Percentiles rank a stretch among this genome's conserved stretches.
These are phyloP conservation scores for Lasioglossum leucozonium DNA, from an alignment of 2,888 invertebrate species.

Conservation along the genomic window DNA sequence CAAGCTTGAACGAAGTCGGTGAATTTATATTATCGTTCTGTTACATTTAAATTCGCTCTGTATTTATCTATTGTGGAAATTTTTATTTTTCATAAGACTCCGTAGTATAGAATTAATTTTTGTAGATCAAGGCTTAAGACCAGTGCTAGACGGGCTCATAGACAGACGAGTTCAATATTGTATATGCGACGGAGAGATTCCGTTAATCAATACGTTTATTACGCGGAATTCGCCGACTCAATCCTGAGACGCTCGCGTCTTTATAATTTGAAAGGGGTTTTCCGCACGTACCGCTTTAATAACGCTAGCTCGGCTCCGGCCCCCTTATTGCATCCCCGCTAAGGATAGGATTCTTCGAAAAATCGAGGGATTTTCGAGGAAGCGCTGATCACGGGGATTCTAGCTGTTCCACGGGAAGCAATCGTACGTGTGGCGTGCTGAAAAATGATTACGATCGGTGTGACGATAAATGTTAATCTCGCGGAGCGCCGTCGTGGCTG, in stretches of 20 bases:
- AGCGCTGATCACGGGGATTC: constrained; percentile 62
- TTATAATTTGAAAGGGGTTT: constrained; percentile 36
- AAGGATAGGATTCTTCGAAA: constrained; percentile 39
- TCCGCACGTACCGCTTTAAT: constrained; percentile 57
- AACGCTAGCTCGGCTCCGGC: constrained; percentile 18
- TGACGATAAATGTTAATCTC: constrained; percentile 56
- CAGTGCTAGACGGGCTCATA: no score
- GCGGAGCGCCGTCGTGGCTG: constrained; percentile 18
- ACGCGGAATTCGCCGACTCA: constrained; percentile 13
- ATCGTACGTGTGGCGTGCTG: constrained; percentile 46
- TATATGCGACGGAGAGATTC: not conserved
- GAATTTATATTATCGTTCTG: not conserved
- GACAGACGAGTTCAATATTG: not conserved
- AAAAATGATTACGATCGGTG: constrained; percentile 36
- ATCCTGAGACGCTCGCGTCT: constrained; percentile 28
- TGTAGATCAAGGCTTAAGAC: not conserved
- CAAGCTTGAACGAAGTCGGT: not conserved
- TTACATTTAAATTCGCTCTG: not conserved
- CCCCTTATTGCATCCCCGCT: constrained; percentile 35
- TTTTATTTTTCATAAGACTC: not conserved
- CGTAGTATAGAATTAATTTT: not conserved
- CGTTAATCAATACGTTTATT: not conserved
- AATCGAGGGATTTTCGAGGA: constrained; percentile 58
- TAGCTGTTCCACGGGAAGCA: constrained; percentile 18
- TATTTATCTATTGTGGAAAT: not conserved